Evolutionary conservation across 2,888 invertebrate species (phyloP), one percentile per base, ranked within the genome.

Genomic region (Ditula angustiorana): DNA sequence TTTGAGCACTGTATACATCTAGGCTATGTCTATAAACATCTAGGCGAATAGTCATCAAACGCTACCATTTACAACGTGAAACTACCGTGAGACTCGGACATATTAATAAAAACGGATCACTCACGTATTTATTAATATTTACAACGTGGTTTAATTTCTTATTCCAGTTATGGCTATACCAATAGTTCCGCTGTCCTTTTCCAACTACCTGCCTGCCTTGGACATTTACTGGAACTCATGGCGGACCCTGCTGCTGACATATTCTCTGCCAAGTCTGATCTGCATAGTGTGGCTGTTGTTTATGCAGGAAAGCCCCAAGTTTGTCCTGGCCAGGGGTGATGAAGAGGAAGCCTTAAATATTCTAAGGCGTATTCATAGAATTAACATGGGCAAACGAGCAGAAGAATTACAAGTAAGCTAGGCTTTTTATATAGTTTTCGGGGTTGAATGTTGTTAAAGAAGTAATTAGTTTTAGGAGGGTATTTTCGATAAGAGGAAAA

Each of bases 271-370:
- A 0, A 93, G 95, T 61, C 66, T 96, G 0, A 53, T 95, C 2
- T 93, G 95, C 0, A 93, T 95, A 0, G 11, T 94, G 0, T 93
- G 94, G 69, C 79, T 95, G n/a, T 81, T 87, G 16, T 88, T 88
- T 61, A 88, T 95, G 76, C 95, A 96, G 0, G 97, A 97, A 82
- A 97, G 96, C 71, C 97, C 97, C 0, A 96, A 96, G 81, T 97
- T 95, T 77, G 85, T 94, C 33, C 89, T 95, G 47, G 87, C 94
- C 0, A 95, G 94, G 71, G 95, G 95, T 81, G 76, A 87, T 80
- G 69, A 86, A 26, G 85, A 92, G 0, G 88, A 92, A 66, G 95
- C 96, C 0, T 74, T 96, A 50, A 68, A 79, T 1, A 82, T 85
- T 16, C 70, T 92, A 60, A 79, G 66, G 46, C 74, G 61, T 2